Base-by-base conservation (phyloP, 2,888 invertebrate species). In the Brachylomia viminalis region DNA sequence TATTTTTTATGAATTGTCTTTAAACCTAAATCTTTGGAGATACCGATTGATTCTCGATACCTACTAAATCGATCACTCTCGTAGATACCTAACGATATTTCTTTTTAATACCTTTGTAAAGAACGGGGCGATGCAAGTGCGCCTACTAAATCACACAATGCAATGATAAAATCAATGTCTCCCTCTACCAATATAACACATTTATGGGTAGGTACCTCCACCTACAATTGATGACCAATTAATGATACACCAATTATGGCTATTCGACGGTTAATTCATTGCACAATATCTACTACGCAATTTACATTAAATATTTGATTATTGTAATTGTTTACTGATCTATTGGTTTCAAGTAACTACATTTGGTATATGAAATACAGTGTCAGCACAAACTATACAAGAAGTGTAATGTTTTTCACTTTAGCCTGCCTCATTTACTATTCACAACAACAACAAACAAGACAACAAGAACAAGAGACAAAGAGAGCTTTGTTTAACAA, bases 221-320 rank as follows among this genome's bases (percentile, higher is more conserved):
- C 1, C 72, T 59, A 17, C 17, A 75, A 61, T 66, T 65, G 54
- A 70, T 70, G 47, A 54, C 30, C 76, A 79, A 75, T 80, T 75
- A 80, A 66, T 61, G 38, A 54, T 66, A 75, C 47, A 80, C 81
- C 42, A 75, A 80, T 79, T 62, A 80, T 42, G 15, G 4, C 59
- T 66, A 62, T 66, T 75, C 75, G 81, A 54, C 33, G 13, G 47
- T 66, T 75, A 80, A 75, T 66, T 66, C 11, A 80, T 75, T 79
- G 61, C 66, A 81, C 47, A 61, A 54, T 80, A 80, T 80, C 54
- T 61, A 79, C 79, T 75, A 38, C 8, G 13, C 47, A 75, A 80
- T 81, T 81, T 49, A 62, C 54, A 75, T 66, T 66, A 61, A 66
- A 79, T 67, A 42, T 75, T 81, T 80, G 79, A 81, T 54, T 75